Evolutionary conservation across 2,797 vertebrate species (phyloP).

Genomic region (Malurus leucopterus): DNA sequence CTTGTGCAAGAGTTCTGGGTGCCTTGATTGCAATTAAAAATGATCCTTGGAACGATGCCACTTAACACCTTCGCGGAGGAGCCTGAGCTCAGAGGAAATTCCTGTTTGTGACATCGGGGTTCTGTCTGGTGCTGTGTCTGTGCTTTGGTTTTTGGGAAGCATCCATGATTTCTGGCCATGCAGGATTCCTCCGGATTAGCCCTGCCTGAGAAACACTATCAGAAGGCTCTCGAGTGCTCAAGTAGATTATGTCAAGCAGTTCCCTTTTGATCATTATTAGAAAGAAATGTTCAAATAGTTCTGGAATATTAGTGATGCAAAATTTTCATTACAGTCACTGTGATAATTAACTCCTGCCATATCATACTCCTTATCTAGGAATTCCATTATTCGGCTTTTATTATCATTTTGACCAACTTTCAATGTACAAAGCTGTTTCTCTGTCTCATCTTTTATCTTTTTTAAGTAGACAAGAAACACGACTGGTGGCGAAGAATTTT

Average conservation of each 20-base stretch:
- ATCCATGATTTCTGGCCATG: background rate
- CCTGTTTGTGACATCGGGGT: background rate
- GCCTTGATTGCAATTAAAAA: constrained; percentile 47
- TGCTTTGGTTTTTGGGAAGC: background rate
- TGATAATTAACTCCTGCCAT: constrained; percentile 19
- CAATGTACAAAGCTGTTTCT: background rate
- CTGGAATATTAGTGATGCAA: constrained; percentile 15
- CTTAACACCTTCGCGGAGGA: background rate
- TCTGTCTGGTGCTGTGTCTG: background rate
- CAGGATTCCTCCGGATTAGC: background rate
- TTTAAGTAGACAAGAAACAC: background rate
- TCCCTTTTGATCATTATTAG: constrained; percentile 31
- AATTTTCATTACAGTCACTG: constrained; percentile 6
- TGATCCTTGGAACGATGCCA: background rate
- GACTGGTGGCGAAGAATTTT: constrained; percentile 5
- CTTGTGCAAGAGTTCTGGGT: constrained; percentile 1
- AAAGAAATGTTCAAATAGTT: constrained; percentile 26
- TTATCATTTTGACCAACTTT: constrained; percentile 41
- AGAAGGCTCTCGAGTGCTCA: background rate
- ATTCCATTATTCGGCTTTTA: constrained; percentile 37
- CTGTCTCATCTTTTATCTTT: background rate
- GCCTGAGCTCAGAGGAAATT: background rate
- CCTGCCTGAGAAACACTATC: background rate
- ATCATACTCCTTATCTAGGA: background rate
- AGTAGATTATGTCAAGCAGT: constrained; percentile 29